Base-by-base conservation (phyloP, 2,888 invertebrate species). In the Rhingia campestris region DNA sequence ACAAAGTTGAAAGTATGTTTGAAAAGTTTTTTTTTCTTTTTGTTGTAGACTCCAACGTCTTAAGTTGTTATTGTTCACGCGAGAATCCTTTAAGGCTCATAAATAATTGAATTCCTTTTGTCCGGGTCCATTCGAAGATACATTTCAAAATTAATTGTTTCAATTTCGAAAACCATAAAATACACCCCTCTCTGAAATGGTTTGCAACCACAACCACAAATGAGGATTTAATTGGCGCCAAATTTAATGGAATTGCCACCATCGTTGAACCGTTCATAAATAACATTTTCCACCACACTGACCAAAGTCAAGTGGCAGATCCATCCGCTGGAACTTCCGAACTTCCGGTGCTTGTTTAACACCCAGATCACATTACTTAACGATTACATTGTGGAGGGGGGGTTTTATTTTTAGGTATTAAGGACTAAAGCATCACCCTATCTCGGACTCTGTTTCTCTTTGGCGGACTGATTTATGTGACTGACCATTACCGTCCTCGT, bases 281-380 rank as follows among this genome's bases (percentile, higher is more conserved):
- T 77, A 56, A 63, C 59, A 73, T 59, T 67, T 72, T 63, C 14
- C 77, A 73, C 77, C 53, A 61, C 77, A 73, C 5, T 63, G 82
- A 82, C 82, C 82, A 69, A 47, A 82, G 67, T 74, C 66, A 74
- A 82, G 67, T 79, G 64, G 63, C 67, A 72, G 32, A 67, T 77
- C 77, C 76, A 69, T 77, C 37, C 14, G 41, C 32, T 63, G 35
- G 10, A 41, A 56, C 39, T 66, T 49, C 22, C 35, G 47, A 49
- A 70, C 79, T 72, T 64, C 58, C 58, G 33, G 45, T 63, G 59
- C 35, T 33, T 76, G 45, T 56, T 81, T 61, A 77, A 81, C 47
- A 72, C 81, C 81, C 76, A 56, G 79, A 82, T 82, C 79, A 74
- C 73, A 82, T 82, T 79, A 77, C 79, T 82, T 79, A 77, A 72